Evolutionary conservation across 2,888 invertebrate genomes (phyloP).

Genomic region (Cephus spinipes): DNA sequence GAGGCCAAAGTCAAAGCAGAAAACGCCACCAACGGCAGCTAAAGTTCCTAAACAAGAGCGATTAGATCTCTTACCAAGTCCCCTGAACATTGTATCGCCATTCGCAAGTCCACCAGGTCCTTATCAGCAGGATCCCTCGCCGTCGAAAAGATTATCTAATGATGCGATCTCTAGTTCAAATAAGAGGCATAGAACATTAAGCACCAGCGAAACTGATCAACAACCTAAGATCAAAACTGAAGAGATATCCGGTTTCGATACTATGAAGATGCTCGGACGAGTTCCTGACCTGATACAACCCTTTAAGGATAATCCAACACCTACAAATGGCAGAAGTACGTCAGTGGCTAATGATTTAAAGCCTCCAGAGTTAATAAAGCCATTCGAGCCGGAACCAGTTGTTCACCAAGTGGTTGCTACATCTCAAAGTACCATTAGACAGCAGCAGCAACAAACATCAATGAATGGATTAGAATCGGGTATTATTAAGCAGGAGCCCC

Average conservation of each 20-base stretch:
- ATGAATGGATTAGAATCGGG: slow-evolving; percentile 48
- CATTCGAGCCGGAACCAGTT: slow-evolving; percentile 59
- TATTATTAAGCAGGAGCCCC: slow-evolving; percentile 31
- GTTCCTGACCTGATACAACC: slow-evolving; percentile 55
- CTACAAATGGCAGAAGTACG: slow-evolving; percentile 38
- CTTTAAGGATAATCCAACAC: slow-evolving; percentile 46
- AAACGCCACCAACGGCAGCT: slow-evolving; percentile 67
- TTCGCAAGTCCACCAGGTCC: slow-evolving; percentile 36
- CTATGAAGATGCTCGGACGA: slow-evolving; percentile 51
- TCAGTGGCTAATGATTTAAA: slow-evolving; percentile 45
- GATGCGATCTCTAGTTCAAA: slow-evolving; percentile 29
- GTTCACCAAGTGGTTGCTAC: slow-evolving; percentile 26
- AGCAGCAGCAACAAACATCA: slow-evolving; percentile 42
- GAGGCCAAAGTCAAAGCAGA: slow-evolving; percentile 65
- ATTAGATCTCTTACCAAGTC: slow-evolving; percentile 43
- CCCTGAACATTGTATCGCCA: slow-evolving; percentile 31
- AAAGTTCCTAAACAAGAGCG: slow-evolving; percentile 48
- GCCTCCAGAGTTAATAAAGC: slow-evolving; percentile 49
- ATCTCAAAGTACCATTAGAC: slow-evolving; percentile 37
- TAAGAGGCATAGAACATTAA: slow-evolving; percentile 46
- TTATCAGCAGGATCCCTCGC: slow-evolving; percentile 26
- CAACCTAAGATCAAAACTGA: slow-evolving; percentile 39
- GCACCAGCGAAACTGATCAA: slow-evolving; percentile 33
- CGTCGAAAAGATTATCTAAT: slow-evolving; percentile 12
- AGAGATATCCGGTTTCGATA: slow-evolving; percentile 39